Evolutionary conservation across 1,140 invertebrate species (phyloP).

Genomic region (Heliconius himera): DNA sequence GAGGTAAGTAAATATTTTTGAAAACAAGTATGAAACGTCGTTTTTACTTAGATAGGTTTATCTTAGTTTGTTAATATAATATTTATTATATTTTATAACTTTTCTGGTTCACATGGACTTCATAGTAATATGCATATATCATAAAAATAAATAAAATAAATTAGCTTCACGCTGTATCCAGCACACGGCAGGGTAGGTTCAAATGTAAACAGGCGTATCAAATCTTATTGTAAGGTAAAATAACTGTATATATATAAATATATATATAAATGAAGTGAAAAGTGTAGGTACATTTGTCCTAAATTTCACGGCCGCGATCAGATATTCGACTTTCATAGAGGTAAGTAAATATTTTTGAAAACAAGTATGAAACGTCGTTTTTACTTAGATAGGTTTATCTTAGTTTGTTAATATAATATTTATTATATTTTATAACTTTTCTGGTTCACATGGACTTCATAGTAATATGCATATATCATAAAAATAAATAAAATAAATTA

Average conservation of each 20-base stretch:
- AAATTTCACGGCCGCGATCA: slow-evolving; percentile 57
- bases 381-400: background rate
- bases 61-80: background rate
- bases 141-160: too few species aligned
- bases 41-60: background rate
- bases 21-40: background rate
- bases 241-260: slow-evolving; percentile 36
- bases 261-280: slow-evolving; percentile 34
- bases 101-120: too few species aligned
- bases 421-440: too few species aligned
- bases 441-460: too few species aligned
- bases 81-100: background rate
- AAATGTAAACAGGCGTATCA: slow-evolving; percentile 40
- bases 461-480: too few species aligned
- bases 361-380: background rate
- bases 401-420: background rate
- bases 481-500: too few species aligned
- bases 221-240: slow-evolving; percentile 43
- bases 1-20: background rate
- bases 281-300: slow-evolving; percentile 50
- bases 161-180: too few species aligned
- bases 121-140: too few species aligned
- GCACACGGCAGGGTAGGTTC: background rate
- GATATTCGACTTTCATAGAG: slow-evolving; percentile 38
- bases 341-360: background rate